These are phyloP conservation scores for Linurgus olivaceus DNA, from an alignment of 2,797 vertebrate species.

Conservation along the genomic window DNA sequence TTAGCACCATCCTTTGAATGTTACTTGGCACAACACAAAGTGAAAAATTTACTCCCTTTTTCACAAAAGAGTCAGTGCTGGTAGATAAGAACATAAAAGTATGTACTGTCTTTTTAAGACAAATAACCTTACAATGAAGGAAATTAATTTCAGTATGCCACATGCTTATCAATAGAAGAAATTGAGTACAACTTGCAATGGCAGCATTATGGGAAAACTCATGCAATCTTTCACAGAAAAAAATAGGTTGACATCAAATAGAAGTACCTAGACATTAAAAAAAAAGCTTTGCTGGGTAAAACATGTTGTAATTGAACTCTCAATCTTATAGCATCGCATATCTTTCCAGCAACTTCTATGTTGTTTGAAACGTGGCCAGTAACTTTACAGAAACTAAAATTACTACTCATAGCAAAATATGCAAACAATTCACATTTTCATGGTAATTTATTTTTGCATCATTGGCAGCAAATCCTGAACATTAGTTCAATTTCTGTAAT, in stretches of 20 bases:
- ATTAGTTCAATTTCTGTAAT: neutral
- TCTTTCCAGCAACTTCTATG: neutral
- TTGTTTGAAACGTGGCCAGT: neutral
- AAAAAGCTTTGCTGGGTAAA: neutral
- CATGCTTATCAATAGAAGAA: conserved; percentile 64
- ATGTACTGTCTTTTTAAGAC: conserved; percentile 64
- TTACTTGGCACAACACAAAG: conserved; percentile 25
- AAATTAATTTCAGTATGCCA: conserved; percentile 50
- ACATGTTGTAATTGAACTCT: neutral
- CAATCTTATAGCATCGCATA: neutral
- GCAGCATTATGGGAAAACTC: conserved; percentile 43
- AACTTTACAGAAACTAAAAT: neutral
- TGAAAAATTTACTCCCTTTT: conserved; percentile 2
- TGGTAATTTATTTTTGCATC: neutral
- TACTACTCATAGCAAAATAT: neutral
- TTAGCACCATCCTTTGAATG: neutral
- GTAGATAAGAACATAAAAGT: conserved; percentile 49
- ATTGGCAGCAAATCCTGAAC: neutral
- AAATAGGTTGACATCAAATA: neutral
- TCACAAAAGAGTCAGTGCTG: neutral
- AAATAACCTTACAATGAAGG: conserved; percentile 48
- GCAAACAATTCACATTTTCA: neutral
- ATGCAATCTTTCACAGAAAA: conserved; percentile 44
- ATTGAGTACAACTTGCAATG: conserved; percentile 44
- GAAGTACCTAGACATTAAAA: neutral